Evolutionary conservation across 2,888 invertebrate genomes (phyloP).

Genomic region (Sesia bembeciformis): DNA sequence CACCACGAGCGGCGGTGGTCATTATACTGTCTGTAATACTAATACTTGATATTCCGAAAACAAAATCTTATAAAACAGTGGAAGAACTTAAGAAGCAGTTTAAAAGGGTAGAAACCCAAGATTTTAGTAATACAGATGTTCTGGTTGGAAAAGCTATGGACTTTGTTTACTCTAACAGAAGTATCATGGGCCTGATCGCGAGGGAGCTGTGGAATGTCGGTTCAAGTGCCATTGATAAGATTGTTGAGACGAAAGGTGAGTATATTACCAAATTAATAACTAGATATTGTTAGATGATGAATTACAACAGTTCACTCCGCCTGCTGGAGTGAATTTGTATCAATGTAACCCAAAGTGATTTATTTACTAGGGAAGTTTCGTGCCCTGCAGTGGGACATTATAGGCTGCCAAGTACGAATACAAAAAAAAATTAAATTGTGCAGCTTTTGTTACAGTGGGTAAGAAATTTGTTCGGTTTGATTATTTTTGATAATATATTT

Average conservation of each 20-base stretch:
- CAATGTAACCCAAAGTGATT: too few species aligned
- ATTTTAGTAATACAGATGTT: constrained; percentile 30
- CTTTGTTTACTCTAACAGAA: constrained; percentile 51
- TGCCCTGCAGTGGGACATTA: too few species aligned
- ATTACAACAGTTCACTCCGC: not conserved
- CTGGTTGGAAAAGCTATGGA: constrained; percentile 54
- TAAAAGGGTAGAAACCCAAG: constrained; percentile 25
- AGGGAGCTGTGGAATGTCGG: constrained; percentile 56
- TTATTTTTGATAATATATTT: too few species aligned
- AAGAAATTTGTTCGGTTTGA: too few species aligned
- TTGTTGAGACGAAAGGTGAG: constrained; percentile 38
- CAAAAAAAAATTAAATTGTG: too few species aligned
- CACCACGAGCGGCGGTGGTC: constrained; percentile 15
- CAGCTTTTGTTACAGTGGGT: too few species aligned
- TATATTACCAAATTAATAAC: not conserved
- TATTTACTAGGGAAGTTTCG: too few species aligned
- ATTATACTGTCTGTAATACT: constrained; percentile 15
- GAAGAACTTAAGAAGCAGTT: constrained; percentile 28
- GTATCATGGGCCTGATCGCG: constrained; percentile 51
- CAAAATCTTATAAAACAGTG: constrained; percentile 33
- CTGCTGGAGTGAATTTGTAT: not conserved
- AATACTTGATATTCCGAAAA: constrained; percentile 20
- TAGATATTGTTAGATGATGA: not conserved
- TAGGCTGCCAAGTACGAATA: too few species aligned
- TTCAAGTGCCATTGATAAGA: constrained; percentile 42